phyloP scores from a whole-genome alignment of 35 echinoderm and acorn worm species.

The Ptychodera flava region DNA sequence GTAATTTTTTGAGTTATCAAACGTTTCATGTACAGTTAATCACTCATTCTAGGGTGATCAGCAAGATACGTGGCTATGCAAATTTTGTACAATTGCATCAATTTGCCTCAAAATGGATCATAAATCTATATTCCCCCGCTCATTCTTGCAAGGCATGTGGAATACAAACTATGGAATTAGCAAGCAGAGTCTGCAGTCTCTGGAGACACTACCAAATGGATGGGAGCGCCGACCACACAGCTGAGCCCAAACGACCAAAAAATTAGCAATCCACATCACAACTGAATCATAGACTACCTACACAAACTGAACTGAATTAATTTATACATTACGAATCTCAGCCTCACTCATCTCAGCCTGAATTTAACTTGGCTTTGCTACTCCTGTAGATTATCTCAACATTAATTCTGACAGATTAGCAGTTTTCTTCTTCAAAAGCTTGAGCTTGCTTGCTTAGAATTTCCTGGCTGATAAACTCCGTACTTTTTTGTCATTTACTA shows the following conservation, averaged over 20 bases:
- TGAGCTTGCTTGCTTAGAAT: too few relatives aligned
- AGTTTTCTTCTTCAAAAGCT: too few relatives aligned
- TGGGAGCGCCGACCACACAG: neutral
- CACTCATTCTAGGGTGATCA: neutral
- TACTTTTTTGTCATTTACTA: too few relatives aligned
- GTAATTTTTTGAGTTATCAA: neutral
- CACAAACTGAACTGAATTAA: neutral
- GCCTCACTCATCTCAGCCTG: neutral
- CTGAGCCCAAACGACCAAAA: neutral
- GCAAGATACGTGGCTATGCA: neutral
- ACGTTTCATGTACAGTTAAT: neutral
- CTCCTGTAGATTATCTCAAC: too few relatives aligned
- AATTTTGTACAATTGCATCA: neutral
- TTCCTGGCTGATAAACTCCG: too few relatives aligned
- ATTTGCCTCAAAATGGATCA: neutral
- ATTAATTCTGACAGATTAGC: too few relatives aligned
- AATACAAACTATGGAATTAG: neutral
- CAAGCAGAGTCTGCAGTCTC: neutral
- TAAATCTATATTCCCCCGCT: too few relatives aligned
- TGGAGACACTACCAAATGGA: neutral
- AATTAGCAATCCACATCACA: neutral
- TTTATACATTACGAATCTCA: neutral
- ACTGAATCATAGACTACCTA: too few relatives aligned
- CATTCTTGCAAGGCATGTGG: neutral
- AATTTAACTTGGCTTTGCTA: too few relatives aligned